Evolutionary conservation across 2,888 invertebrate genomes (phyloP).

Genomic region (Lithosia quadra): DNA sequence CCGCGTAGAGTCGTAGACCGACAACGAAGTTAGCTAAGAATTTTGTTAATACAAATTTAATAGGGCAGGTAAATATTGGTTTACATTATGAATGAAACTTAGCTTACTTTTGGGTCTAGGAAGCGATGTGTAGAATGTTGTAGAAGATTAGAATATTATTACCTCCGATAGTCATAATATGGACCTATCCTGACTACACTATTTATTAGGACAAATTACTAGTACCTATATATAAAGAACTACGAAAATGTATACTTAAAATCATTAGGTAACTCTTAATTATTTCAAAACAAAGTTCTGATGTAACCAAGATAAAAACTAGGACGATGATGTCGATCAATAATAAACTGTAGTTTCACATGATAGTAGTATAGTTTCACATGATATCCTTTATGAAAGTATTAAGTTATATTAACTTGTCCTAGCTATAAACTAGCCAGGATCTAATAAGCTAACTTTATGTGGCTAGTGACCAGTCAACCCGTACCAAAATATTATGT

Average conservation of each 20-base stretch:
- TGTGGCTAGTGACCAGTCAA: slow-evolving; percentile 34
- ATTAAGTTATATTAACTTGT: slow-evolving; percentile 33
- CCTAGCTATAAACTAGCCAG: slow-evolving; percentile 31
- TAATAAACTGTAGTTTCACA: slow-evolving; percentile 13
- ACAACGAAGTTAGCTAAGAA: slow-evolving; percentile 13
- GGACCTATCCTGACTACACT: no score
- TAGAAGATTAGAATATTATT: no score
- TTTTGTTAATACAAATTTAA: slow-evolving; percentile 1
- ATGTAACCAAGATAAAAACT: no score
- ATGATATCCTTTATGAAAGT: slow-evolving; percentile 30
- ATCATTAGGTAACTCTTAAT: no score
- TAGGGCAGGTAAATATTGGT: neutral
- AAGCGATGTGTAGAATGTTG: no score
- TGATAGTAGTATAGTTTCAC: slow-evolving; percentile 20
- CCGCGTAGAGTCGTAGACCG: slow-evolving; percentile 5
- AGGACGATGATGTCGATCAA: no score
- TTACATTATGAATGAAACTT: slow-evolving; percentile 7
- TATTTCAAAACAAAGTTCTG: no score
- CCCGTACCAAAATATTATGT: slow-evolving; percentile 39
- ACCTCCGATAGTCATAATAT: no score
- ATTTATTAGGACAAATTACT: no score
- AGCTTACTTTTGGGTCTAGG: no score
- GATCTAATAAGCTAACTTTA: slow-evolving; percentile 48
- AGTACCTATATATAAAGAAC: no score
- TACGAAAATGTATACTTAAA: no score